phyloP scores from a whole-genome alignment of 2,797 vertebrate species.

The Potorous gilbertii region DNA sequence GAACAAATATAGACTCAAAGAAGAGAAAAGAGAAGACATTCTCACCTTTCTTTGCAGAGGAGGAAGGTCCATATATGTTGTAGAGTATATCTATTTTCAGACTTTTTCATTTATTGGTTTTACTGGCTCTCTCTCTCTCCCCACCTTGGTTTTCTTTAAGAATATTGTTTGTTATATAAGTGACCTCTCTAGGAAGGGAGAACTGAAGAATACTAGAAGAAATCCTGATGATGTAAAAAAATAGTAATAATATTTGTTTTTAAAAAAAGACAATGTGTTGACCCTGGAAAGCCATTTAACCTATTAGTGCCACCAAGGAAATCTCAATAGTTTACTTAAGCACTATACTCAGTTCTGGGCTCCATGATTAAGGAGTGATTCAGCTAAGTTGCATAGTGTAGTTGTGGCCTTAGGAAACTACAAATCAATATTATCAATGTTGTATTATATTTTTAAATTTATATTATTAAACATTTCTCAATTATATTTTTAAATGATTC shows the following conservation, averaged over 20 bases:
- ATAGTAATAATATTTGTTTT: background rate
- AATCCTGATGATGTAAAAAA: background rate
- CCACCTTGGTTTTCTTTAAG: background rate
- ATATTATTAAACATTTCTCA: background rate
- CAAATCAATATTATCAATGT: background rate
- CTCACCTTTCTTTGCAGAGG: background rate
- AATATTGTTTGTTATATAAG: background rate
- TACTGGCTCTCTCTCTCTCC: background rate
- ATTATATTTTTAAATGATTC: background rate
- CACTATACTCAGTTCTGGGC: background rate
- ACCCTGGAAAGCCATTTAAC: background rate
- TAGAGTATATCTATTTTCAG: background rate
- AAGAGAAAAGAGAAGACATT: background rate
- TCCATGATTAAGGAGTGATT: background rate
- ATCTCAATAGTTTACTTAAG: background rate
- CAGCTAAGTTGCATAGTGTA: background rate
- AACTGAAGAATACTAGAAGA: background rate
- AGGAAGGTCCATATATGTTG: background rate
- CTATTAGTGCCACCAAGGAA: background rate
- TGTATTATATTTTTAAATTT: background rate
- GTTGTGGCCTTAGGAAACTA: background rate
- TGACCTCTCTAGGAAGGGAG: background rate
- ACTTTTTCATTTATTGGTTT: background rate
- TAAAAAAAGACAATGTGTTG: background rate
- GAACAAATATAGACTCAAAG: background rate